A percentile compares a stretch with the other conserved stretches of the same genome.
Conservation (phyloP, 2,888 invertebrate species). For the Tenodera sinensis region DNA sequence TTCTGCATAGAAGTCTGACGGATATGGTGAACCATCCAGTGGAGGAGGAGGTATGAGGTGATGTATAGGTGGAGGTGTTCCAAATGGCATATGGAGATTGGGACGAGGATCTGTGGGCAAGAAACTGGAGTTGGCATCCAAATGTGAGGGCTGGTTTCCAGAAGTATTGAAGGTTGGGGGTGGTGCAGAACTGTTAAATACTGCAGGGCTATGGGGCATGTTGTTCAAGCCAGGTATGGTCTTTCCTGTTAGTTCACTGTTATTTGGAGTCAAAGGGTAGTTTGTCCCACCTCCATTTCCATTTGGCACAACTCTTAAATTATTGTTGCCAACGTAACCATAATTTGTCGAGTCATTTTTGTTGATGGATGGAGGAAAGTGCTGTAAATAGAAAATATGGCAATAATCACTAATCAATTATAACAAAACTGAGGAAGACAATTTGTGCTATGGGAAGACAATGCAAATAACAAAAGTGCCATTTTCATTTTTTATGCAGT, state of each 20-base stretch:
- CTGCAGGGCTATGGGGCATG: neutral
- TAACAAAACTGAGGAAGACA: too few species aligned
- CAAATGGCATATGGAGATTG: constrained; percentile 1
- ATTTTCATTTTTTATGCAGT: too few species aligned
- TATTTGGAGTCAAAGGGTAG: neutral
- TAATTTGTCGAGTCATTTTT: constrained; percentile 18
- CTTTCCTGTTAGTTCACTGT: constrained; percentile 16
- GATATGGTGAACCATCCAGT: constrained; percentile 23
- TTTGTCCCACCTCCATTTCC: neutral
- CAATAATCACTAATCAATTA: too few species aligned
- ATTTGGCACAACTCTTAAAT: constrained; percentile 1
- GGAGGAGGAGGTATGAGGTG: constrained; percentile 24
- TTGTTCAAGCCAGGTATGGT: neutral
- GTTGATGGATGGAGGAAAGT: neutral
- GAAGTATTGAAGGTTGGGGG: neutral
- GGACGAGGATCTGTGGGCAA: constrained; percentile 7
- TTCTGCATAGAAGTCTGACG: constrained; percentile 23
- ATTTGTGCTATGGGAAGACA: too few species aligned
- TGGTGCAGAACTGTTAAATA: neutral
- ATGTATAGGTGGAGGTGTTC: constrained; percentile 26
- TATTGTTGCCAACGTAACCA: constrained; percentile 11
- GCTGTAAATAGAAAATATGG: neutral
- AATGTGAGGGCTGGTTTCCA: neutral
- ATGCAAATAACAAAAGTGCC: too few species aligned
- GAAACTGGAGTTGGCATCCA: neutral